phyloP scores from a whole-genome alignment of 2,113 vertebrate species.

The Paraplagusia blochii region DNA sequence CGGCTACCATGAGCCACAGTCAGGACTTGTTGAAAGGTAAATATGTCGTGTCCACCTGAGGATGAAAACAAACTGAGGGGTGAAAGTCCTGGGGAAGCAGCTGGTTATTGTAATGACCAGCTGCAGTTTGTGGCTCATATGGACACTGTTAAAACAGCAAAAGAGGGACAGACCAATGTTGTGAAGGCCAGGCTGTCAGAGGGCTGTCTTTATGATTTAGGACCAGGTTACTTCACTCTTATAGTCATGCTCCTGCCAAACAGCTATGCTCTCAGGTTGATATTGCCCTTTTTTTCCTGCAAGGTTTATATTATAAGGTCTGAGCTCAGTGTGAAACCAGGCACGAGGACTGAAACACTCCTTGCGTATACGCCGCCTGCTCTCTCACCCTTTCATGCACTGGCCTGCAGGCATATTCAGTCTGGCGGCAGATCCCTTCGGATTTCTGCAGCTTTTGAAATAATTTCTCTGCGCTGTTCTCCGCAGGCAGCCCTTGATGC shows the following conservation, averaged over 20 bases:
- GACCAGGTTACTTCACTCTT: constrained; percentile 42
- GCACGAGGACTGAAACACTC: constrained; percentile 49
- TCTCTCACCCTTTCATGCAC: constrained; percentile 58
- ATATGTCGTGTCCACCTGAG: constrained; percentile 80
- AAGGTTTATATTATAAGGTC: constrained; percentile 42
- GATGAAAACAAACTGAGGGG: constrained; percentile 59
- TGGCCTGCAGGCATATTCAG: constrained; percentile 67
- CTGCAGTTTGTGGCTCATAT: constrained; percentile 48
- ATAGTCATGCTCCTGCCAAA: constrained; percentile 42
- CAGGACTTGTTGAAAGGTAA: constrained; percentile 83
- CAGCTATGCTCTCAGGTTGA: constrained; percentile 62
- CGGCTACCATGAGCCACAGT: constrained; percentile 70
- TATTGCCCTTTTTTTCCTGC: constrained; percentile 46
- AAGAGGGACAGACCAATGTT: constrained; percentile 31
- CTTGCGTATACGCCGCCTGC: constrained; percentile 50
- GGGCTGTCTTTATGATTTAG: constrained; percentile 30
- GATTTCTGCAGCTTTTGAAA: constrained; percentile 73
- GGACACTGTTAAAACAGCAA: constrained; percentile 50
- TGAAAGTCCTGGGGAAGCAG: constrained; percentile 57
- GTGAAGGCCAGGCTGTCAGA: constrained; percentile 37
- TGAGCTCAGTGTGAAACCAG: constrained; percentile 47
- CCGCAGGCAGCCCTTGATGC: constrained; percentile 64
- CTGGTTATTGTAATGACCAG: constrained; percentile 49
- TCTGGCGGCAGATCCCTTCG: constrained; percentile 68
- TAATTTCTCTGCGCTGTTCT: constrained; percentile 59